Evolutionary conservation across 1,140 invertebrate species (phyloP), one percentile per base, ranked within the genome.

Genomic region (Diploscapter pachys): DNA sequence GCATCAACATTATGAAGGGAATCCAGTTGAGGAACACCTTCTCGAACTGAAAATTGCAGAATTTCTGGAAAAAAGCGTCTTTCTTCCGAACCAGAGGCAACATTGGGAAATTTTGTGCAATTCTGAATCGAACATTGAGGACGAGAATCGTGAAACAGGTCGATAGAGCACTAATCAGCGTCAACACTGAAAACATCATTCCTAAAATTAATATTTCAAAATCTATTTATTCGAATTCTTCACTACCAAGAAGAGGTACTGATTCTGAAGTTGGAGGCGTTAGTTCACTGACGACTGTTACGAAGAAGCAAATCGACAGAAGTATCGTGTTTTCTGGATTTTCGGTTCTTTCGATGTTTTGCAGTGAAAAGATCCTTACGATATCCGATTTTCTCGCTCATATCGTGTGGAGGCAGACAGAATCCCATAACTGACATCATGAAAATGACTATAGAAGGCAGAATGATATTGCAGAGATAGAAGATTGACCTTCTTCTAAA

Each of bases 401-500:
- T 80, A 67, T 80, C 79, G 57, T 80, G 76, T 3, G 95, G 94
- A 82, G 96, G 95, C 86, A 98, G 90, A 76, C 95, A 96, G 89
- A 98, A 99, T 81, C 95, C 95, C 81, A 99, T 90, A 83, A 98
- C 90, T 76, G 96, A 95, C 93, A 99, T 95, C 77, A 94, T 95
- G 81, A 95, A 94, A 86, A 99, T 95, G 87, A 99, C 91, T 80
- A 98, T 93, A 88, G 95, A 98, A 74, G 96, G 96, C 84, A 98
- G 94, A 87, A 98, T 97, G 83, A 98, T 91, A 90, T 99, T 98
- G 90, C 98, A 98, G 89, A 97, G 96, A 90, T 98, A 98, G 90
- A 98, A 98, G 78, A 98, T 90, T 70, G 95, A 98, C 86, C 96
- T 91, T 85, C 96, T 90, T 85, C 96, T 71, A 13, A 56, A 31